Percentiles rank a stretch among this genome's conserved stretches.
Evolutionary conservation across 2,888 invertebrate genomes (phyloP).

Genomic region (Ochlodes sylvanus): DNA sequence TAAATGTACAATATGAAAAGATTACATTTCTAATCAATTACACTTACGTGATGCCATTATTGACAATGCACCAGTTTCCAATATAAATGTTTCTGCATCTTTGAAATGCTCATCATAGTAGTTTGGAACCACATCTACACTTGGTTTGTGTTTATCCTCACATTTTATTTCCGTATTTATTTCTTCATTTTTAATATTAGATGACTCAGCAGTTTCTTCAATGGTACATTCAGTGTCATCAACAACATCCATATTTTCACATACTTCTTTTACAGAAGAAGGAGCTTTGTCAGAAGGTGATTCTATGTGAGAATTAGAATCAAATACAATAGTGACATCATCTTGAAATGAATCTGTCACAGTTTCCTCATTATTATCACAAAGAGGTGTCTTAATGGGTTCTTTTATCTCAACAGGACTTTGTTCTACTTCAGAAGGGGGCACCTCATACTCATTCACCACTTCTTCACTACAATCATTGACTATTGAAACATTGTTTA

Average conservation of each 20-base stretch:
- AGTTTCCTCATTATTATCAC: conserved; percentile 60
- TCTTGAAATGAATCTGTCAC: conserved; percentile 50
- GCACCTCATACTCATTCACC: conserved; percentile 44
- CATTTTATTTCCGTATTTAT: conserved; percentile 51
- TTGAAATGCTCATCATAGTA: conserved; percentile 88
- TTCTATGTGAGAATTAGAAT: conserved; percentile 44
- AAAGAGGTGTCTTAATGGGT: conserved; percentile 43
- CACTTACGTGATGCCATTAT: conserved; percentile 74
- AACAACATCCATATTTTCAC: conserved; percentile 57
- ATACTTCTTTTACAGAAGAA: conserved; percentile 49
- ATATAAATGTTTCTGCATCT: conserved; percentile 92
- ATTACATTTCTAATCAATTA: conserved; percentile 1
- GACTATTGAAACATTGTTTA: conserved; percentile 54
- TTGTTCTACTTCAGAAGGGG: conserved; percentile 42
- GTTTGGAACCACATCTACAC: conserved; percentile 64
- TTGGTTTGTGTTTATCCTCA: conserved; percentile 61
- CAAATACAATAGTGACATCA: conserved; percentile 47
- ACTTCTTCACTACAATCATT: conserved; percentile 54
- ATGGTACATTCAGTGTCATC: conserved; percentile 56
- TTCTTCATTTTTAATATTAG: conserved; percentile 51
- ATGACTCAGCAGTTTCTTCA: conserved; percentile 47
- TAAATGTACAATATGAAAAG: neutral
- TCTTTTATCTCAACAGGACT: conserved; percentile 48
- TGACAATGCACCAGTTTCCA: conserved; percentile 86
- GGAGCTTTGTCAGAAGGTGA: conserved; percentile 44